These are phyloP conservation scores for Cepaea hortensis DNA, from an alignment of 2,888 invertebrate genomes.

Conservation along the genomic window DNA sequence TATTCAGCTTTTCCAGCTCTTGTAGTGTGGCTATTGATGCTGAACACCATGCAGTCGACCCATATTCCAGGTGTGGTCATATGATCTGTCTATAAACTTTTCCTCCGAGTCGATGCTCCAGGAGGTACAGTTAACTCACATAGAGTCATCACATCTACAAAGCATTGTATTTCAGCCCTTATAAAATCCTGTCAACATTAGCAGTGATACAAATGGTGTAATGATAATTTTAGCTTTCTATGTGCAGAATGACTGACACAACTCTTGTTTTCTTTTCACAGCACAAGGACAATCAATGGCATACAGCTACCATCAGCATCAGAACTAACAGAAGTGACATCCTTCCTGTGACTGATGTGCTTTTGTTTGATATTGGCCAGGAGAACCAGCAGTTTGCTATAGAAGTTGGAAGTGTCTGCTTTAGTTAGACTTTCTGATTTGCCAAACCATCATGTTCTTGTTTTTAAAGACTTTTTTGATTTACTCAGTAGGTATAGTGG, in stretches of 20 bases:
- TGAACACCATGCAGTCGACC: no score
- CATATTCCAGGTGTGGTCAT: no score
- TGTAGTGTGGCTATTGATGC: no score
- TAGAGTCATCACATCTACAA: no score
- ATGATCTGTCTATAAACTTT: no score
- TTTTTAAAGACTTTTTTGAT: not conserved
- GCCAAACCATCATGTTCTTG: not conserved
- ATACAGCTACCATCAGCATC: slow-evolving; percentile 85
- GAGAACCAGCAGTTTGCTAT: slow-evolving; percentile 87
- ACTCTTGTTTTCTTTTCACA: slow-evolving; percentile 72
- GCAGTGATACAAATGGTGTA: no score
- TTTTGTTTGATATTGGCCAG: slow-evolving; percentile 86
- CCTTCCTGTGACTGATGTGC: slow-evolving; percentile 89
- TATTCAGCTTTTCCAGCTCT: no score
- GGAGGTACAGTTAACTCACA: no score
- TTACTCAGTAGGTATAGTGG: not conserved
- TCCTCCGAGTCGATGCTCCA: no score
- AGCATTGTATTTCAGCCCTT: no score
- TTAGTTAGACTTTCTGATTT: slow-evolving; percentile 73
- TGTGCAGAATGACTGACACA: not conserved
- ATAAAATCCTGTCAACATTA: no score
- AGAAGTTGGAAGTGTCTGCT: slow-evolving; percentile 91
- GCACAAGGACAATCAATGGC: slow-evolving; percentile 85
- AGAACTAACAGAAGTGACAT: slow-evolving; percentile 87
- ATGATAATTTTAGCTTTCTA: no score